phyloP scores from a whole-genome alignment of 2,797 vertebrate species.

The Hylomyscus alleni region DNA sequence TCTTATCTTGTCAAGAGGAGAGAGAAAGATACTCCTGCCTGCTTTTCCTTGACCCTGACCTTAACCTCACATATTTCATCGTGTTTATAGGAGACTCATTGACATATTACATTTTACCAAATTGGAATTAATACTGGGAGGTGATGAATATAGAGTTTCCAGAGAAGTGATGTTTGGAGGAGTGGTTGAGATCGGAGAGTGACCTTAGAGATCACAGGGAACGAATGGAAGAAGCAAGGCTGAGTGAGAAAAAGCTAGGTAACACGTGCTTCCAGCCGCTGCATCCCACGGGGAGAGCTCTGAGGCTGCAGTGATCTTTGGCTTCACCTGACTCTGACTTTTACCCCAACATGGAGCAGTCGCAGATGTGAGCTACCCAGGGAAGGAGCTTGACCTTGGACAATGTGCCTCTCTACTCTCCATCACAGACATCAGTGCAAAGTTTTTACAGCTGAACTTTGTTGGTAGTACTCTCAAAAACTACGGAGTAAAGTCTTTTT shows the following conservation, averaged over 20 bases:
- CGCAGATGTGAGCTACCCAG: neutral
- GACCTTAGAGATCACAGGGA: neutral
- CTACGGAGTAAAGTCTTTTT: neutral
- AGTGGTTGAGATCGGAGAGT: neutral
- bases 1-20: neutral
- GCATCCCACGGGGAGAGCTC: neutral
- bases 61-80: neutral
- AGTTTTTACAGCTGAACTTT: conserved; percentile 14
- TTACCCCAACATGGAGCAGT: neutral
- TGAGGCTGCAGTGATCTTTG: neutral
- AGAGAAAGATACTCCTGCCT: neutral
- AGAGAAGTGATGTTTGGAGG: neutral
- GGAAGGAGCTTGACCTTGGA: neutral
- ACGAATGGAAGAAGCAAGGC: neutral
- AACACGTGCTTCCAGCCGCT: neutral
- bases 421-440: neutral
- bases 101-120: neutral
- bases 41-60: neutral
- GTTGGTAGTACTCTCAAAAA: neutral
- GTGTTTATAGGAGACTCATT: neutral
- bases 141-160: neutral
- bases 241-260: neutral
- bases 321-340: neutral
- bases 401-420: neutral
- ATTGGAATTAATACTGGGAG: neutral